Percentiles rank a stretch among this genome's conserved stretches.
Evolutionary conservation across 35 echinoderm and acorn worm genomes (phyloP).

Genomic region (Ophiothrix spiculata): DNA sequence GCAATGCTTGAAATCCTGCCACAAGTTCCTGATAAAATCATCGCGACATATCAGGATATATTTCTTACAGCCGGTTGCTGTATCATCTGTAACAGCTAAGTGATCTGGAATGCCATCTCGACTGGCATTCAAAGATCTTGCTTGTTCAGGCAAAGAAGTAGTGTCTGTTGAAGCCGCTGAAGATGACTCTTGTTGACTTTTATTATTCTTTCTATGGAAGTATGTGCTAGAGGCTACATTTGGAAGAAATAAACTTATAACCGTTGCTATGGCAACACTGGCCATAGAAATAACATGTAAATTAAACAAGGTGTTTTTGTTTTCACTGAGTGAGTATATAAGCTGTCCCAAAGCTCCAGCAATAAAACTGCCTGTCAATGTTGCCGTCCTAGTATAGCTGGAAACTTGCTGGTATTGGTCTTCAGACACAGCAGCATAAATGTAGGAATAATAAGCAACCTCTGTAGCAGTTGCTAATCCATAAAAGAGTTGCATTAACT

Average conservation of each 20-base stretch:
- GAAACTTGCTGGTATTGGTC: slow-evolving; percentile 86
- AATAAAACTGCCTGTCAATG: slow-evolving; percentile 63
- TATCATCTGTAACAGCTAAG: not conserved
- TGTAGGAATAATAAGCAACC: slow-evolving; percentile 94
- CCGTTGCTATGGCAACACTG: slow-evolving; percentile 51
- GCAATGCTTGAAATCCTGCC: slow-evolving; percentile 74
- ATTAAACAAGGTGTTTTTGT: slow-evolving; percentile 35
- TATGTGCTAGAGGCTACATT: slow-evolving; percentile 66
- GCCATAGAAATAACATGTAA: slow-evolving; percentile 65
- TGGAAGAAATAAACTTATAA: slow-evolving; percentile 66
- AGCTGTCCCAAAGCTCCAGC: slow-evolving; percentile 66
- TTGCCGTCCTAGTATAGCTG: slow-evolving; percentile 74
- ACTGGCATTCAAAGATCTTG: not conserved
- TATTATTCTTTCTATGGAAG: slow-evolving; percentile 63
- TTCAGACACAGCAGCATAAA: slow-evolving; percentile 73
- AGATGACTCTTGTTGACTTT: too few species aligned
- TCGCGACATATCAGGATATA: not conserved
- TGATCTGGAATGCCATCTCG: not conserved
- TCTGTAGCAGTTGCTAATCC: slow-evolving; percentile 87
- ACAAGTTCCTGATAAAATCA: slow-evolving; percentile 43
- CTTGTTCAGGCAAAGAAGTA: not conserved
- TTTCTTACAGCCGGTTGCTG: not conserved
- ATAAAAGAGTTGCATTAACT: slow-evolving; percentile 94
- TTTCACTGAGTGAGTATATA: slow-evolving; percentile 51
- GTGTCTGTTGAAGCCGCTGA: too few species aligned